A percentile compares a stretch with the other conserved stretches of the same genome.
Evolutionary conservation across 2,797 vertebrate genomes (phyloP).

Genomic region (Hephaestus fuliginosus): DNA sequence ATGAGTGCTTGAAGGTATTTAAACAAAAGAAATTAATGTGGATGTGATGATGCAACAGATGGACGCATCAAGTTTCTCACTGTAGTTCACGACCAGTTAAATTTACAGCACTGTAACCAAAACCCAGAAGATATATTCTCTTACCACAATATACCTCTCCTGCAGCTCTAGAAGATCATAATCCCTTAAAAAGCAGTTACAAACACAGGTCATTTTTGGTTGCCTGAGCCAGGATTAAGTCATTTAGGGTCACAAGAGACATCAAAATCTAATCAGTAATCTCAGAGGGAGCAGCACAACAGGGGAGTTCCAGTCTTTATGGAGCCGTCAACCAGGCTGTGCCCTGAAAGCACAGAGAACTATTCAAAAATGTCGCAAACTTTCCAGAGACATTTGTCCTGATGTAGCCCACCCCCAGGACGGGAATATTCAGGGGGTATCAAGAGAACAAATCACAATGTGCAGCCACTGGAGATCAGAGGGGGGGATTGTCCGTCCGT

Average conservation of each 20-base stretch:
- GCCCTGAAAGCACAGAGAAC: conserved; percentile 28
- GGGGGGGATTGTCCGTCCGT: conserved; percentile 20
- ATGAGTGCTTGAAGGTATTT: neutral
- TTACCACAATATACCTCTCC: neutral
- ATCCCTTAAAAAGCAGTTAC: neutral
- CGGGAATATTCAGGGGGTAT: conserved; percentile 31
- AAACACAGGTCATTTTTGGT: neutral
- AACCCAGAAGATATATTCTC: neutral
- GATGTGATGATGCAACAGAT: neutral
- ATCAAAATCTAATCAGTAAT: conserved; percentile 45
- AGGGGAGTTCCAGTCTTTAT: neutral
- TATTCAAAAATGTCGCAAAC: conserved; percentile 24
- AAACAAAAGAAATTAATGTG: neutral
- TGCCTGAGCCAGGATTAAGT: conserved; percentile 10
- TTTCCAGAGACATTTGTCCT: conserved; percentile 30
- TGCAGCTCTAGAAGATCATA: neutral
- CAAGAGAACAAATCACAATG: conserved; percentile 20
- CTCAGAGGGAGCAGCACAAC: conserved; percentile 13
- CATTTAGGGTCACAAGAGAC: conserved; percentile 18
- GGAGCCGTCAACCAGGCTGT: conserved; percentile 10
- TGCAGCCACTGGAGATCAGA: conserved; percentile 28
- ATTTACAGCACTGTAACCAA: neutral
- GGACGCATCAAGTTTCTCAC: neutral
- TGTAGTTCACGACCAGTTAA: neutral
- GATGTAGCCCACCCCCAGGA: conserved; percentile 15